Evolutionary conservation across 1,140 invertebrate genomes (phyloP), one percentile per base, ranked within the genome.

Genomic region (Littorina saxatilis): DNA sequence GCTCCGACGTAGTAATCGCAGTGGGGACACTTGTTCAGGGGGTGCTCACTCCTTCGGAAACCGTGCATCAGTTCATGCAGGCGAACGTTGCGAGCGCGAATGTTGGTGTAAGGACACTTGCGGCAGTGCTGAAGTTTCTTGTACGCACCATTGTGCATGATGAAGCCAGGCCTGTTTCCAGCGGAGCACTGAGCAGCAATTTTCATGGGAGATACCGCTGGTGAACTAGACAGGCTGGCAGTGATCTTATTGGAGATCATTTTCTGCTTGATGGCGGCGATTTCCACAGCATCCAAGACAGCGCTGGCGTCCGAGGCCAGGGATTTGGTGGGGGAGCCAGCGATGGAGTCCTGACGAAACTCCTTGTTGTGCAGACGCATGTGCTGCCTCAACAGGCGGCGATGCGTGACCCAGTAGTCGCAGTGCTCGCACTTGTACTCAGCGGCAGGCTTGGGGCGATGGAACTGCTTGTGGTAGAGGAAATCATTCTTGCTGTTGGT

Each of bases 61-160:
- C 93, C 93, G 91, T 97, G 96, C 95, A 97, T 96, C 90, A 95
- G 95, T 90, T 97, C 96, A 91, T 98, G 96, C 83, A 96, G 96
- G n/a, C 95, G 94, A 43, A 97, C 95, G 89, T 96, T 96, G 47
- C 95, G 95, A 9, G 87, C 82, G 32, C 91, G 84, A 35, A 92
- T 96, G 88, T 96, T 96, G 1, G 96, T 95, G 90, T 96, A 96
- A 0, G 97, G 96, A 91, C 97, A 97, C 88, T 94, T 95, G 43
- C 95, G 94, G 89, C 96, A 98, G 88, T 96, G 96, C 86, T 96
- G 95, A 94, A 98, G 96, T 92, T 97, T 97, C 15, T 94, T 94
- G 80, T 96, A 95, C 17, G 95, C 94, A 29, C 95, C 95, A 83
- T 90, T 90, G 79, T 87, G 90, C 23, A 87, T 50, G 5, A 90